These are phyloP conservation scores for Zygothrica quintamaculata DNA, from an alignment of 2,888 invertebrate genomes.

Conservation along the genomic window DNA sequence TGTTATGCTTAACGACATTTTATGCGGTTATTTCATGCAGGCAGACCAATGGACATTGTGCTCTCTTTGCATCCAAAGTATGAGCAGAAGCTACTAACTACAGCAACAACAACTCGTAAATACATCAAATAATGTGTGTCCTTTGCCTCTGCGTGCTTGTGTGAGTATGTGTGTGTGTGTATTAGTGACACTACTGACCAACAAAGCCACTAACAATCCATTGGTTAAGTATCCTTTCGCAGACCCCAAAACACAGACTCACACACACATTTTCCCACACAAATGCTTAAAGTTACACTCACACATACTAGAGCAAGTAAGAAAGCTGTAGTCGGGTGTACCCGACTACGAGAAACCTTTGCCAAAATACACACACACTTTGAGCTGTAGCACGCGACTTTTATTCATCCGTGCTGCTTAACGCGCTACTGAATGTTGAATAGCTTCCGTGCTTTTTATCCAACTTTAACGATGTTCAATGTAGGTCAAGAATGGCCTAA, in stretches of 20 bases:
- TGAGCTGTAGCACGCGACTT: too few species aligned
- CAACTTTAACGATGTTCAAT: too few species aligned
- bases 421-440: too few species aligned
- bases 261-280: neutral
- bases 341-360: too few species aligned
- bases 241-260: too few species aligned
- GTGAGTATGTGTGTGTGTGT: slow-evolving; percentile 38
- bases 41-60: slow-evolving; percentile 59
- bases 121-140: slow-evolving; percentile 58
- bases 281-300: slow-evolving; percentile 4
- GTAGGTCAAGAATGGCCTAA: too few species aligned
- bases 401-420: too few species aligned
- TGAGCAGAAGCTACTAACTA: slow-evolving; percentile 49
- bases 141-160: slow-evolving; percentile 16
- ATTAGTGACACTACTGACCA: slow-evolving; percentile 82
- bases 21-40: slow-evolving; percentile 77
- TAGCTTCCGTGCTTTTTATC: too few species aligned
- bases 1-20: slow-evolving; percentile 81
- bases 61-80: slow-evolving; percentile 65
- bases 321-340: too few species aligned
- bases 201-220: slow-evolving; percentile 81
- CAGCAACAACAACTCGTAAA: slow-evolving; percentile 56
- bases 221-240: slow-evolving; percentile 47
- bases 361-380: too few species aligned
- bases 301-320: slow-evolving; percentile 7